Conservation (phyloP, 92 coral and sea anemone species). For the Siderastrea siderea region DNA sequence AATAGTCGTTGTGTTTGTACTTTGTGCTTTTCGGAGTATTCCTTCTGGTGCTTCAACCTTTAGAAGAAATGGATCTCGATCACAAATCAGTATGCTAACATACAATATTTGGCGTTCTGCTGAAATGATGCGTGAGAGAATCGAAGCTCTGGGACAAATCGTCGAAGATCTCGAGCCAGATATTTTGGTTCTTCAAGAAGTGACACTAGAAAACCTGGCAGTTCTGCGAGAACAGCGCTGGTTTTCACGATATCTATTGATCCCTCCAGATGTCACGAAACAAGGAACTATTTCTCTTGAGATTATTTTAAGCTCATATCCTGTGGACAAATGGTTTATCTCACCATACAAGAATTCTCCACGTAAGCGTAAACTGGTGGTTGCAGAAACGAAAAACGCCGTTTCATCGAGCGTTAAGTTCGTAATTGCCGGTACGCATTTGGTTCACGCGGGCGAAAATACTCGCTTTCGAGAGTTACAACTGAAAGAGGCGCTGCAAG, state of each 20-base stretch:
- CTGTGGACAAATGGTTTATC: neutral
- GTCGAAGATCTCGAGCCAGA: constrained; percentile 62
- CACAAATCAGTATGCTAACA: constrained; percentile 58
- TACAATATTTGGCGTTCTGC: constrained; percentile 78
- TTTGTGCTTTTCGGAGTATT: too few species aligned
- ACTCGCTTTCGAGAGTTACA: constrained; percentile 72
- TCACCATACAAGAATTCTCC: constrained; percentile 64
- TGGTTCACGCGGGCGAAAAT: constrained; percentile 61
- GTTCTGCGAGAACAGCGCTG: constrained; percentile 63
- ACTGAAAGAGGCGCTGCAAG: constrained; percentile 54
- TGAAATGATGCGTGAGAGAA: constrained; percentile 54
- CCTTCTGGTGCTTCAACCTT: too few species aligned
- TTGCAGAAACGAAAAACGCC: constrained; percentile 52
- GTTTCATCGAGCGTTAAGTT: neutral
- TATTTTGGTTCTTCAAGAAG: constrained; percentile 80
- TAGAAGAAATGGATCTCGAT: neutral
- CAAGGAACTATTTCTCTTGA: constrained; percentile 46
- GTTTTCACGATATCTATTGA: constrained; percentile 60
- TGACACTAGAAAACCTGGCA: constrained; percentile 53
- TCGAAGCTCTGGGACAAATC: constrained; percentile 68
- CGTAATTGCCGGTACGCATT: constrained; percentile 78
- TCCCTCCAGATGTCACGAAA: constrained; percentile 27
- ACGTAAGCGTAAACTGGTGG: constrained; percentile 63
- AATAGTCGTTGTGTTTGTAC: too few species aligned
- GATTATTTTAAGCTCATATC: constrained; percentile 3